phyloP scores from a whole-genome alignment of 2,888 invertebrate genomes.

The Uropetala carovei region DNA sequence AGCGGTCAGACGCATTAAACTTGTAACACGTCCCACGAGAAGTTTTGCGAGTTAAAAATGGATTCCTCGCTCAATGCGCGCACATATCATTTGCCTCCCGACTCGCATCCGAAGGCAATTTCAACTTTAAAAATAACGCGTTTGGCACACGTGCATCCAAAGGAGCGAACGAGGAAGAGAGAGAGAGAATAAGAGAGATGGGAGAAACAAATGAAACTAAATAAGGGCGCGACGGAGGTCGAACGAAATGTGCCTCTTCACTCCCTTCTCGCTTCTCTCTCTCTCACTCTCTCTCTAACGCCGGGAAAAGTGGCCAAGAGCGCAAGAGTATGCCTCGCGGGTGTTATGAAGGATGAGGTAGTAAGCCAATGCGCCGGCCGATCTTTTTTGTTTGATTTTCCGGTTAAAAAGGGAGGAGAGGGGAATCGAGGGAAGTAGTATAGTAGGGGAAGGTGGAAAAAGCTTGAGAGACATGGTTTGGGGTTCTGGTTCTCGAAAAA shows the following conservation, averaged over 20 bases:
- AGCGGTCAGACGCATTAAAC: no score
- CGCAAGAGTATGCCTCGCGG: not conserved
- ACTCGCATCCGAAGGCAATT: no score
- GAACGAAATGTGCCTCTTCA: not conserved
- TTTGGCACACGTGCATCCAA: not conserved
- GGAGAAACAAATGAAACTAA: not conserved
- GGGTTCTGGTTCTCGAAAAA: not conserved
- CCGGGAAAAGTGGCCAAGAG: not conserved
- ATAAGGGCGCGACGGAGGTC: not conserved
- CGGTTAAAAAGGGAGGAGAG: not conserved
- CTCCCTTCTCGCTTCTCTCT: not conserved
- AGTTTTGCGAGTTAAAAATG: no score
- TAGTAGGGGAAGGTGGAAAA: not conserved
- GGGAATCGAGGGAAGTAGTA: not conserved
- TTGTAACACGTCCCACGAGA: no score
- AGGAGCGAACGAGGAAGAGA: no score
- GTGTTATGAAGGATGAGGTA: not conserved
- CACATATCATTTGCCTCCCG: no score
- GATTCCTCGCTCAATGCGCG: no score
- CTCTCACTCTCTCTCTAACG: no score
- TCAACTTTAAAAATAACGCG: not conserved
- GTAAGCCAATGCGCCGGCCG: not conserved
- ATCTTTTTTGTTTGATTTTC: slow-evolving; percentile 11
- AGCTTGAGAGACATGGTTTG: not conserved
- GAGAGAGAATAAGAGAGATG: no score